These are phyloP conservation scores for Myiotriccus ornatus DNA, from an alignment of 2,797 vertebrate species.

Conservation along the genomic window DNA sequence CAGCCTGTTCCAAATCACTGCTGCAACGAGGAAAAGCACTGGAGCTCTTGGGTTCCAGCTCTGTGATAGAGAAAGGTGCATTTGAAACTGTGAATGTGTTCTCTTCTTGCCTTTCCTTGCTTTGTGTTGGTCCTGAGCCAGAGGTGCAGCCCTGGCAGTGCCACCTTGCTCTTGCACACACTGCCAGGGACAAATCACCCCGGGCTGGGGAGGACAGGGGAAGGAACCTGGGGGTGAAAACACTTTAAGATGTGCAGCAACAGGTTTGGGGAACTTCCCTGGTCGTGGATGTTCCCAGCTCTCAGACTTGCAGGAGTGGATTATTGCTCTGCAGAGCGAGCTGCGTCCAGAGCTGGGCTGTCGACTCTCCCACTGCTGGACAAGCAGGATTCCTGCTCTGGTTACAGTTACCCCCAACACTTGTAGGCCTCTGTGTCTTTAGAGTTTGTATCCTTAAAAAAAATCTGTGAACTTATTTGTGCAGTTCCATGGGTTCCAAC, in stretches of 20 bases:
- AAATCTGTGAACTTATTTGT: not conserved
- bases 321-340: not conserved
- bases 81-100: not conserved
- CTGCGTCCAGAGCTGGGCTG: not conserved
- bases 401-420: not conserved
- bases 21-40: not conserved
- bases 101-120: not conserved
- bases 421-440: not conserved
- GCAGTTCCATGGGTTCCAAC: not conserved
- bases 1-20: not conserved
- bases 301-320: not conserved
- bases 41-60: not conserved
- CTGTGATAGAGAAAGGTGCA: not conserved
- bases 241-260: not conserved
- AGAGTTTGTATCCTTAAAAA: not conserved
- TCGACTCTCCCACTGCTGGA: not conserved
- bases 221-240: fast-evolving
- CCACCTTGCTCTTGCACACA: fast-evolving
- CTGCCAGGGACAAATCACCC: fast-evolving
- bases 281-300: not conserved
- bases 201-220: not conserved
- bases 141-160: not conserved
- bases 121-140: not conserved
- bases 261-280: not conserved
- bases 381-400: not conserved